A percentile compares a stretch with the other conserved stretches of the same genome.
Conservation (phyloP, 2,797 vertebrate genomes). For the Todus mexicanus region DNA sequence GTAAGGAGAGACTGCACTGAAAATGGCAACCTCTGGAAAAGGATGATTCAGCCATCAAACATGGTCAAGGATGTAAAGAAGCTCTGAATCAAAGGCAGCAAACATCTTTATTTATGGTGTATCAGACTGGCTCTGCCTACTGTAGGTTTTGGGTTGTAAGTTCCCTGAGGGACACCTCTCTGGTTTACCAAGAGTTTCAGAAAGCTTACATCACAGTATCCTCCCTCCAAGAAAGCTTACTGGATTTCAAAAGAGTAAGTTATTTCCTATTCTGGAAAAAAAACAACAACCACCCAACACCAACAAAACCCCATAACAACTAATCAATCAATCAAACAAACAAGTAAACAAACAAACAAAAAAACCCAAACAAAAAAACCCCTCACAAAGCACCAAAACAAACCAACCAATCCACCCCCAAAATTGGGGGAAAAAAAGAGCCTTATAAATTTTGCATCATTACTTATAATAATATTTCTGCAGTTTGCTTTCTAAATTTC, state of each 20-base stretch:
- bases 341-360: not conserved
- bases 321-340: no score
- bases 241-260: not conserved
- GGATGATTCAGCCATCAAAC: not conserved
- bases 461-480: not conserved
- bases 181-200: not conserved
- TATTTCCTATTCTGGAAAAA: not conserved
- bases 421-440: accelerated
- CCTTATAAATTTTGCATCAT: not conserved
- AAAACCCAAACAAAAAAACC: no score
- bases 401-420: not conserved
- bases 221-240: not conserved
- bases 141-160: not conserved
- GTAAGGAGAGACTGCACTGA: not conserved
- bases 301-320: not conserved
- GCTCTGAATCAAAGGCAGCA: not conserved
- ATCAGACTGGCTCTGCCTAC: not conserved
- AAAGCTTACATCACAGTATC: not conserved
- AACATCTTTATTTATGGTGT: not conserved
- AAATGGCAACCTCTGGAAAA: not conserved
- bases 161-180: not conserved
- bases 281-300: not conserved
- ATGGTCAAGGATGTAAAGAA: not conserved
- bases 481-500: not conserved
- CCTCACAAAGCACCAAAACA: not conserved